A percentile compares a stretch with the other conserved stretches of the same genome.
Conservation (phyloP, 1,140 invertebrate genomes). For the Orchesella cincta region DNA sequence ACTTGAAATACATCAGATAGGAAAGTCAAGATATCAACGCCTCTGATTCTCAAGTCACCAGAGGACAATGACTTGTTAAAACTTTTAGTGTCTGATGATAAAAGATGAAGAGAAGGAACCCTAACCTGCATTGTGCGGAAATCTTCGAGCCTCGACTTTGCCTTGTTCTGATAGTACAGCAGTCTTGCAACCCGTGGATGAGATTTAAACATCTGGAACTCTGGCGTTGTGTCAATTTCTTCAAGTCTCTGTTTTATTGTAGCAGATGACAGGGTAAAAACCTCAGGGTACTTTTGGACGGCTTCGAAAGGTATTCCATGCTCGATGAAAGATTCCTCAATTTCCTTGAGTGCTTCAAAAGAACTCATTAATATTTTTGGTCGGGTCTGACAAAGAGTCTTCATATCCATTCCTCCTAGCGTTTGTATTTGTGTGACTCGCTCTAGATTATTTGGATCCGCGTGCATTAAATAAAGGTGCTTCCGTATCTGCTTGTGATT, state of each 20-base stretch:
- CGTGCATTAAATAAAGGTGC: slow-evolving; percentile 61
- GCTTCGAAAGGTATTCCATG: slow-evolving; percentile 59
- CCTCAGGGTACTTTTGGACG: slow-evolving; percentile 58
- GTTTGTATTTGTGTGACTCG: slow-evolving; percentile 60
- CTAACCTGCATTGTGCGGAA: slow-evolving; percentile 57
- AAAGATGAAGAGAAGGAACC: slow-evolving; percentile 62
- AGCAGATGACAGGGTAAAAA: slow-evolving; percentile 60
- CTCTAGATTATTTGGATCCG: slow-evolving; percentile 60
- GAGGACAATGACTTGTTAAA: slow-evolving; percentile 62
- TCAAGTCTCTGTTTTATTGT: slow-evolving; percentile 60
- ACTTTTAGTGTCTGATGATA: slow-evolving; percentile 59
- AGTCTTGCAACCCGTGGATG: slow-evolving; percentile 62
- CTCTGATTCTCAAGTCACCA: slow-evolving; percentile 62
- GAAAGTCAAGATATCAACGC: slow-evolving; percentile 60
- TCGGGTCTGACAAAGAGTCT: neutral
- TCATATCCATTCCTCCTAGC: slow-evolving; percentile 54
- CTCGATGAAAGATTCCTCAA: slow-evolving; percentile 57
- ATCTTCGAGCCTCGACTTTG: slow-evolving; percentile 59
- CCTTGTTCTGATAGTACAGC: slow-evolving; percentile 63
- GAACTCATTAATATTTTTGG: slow-evolving; percentile 62
- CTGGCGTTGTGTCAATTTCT: slow-evolving; percentile 59
- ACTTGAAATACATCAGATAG: slow-evolving; percentile 52
- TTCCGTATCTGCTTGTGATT: slow-evolving; percentile 54
- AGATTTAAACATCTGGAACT: slow-evolving; percentile 59
- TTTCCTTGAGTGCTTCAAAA: slow-evolving; percentile 58